A percentile compares a stretch with the other conserved stretches of the same genome.
Evolutionary conservation across 2,888 invertebrate genomes (phyloP).

Genomic region (Acleris laterana): DNA sequence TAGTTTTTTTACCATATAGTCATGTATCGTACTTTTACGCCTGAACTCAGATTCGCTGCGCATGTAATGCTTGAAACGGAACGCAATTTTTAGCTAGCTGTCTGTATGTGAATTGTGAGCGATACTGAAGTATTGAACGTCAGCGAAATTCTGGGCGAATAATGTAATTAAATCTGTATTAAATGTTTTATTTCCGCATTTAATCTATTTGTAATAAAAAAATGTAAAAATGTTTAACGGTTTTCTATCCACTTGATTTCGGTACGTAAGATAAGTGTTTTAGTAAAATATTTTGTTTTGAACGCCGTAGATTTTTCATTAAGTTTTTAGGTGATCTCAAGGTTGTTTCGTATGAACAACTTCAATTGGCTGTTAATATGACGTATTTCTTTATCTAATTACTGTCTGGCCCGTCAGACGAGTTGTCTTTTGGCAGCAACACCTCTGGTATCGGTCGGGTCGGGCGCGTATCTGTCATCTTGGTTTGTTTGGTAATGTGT

Average conservation of each 20-base stretch:
- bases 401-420: conserved; percentile 57
- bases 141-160: conserved; percentile 32
- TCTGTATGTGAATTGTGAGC: conserved; percentile 4
- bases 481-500: conserved; percentile 24
- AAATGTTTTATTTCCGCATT: conserved; percentile 27
- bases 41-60: conserved; percentile 9
- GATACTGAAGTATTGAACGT: conserved; percentile 25
- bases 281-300: conserved; percentile 47
- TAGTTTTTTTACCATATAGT: no score
- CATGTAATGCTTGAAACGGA: conserved; percentile 24
- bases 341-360: conserved; percentile 60
- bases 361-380: conserved; percentile 63
- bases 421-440: conserved; percentile 55
- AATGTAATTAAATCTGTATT: conserved; percentile 27
- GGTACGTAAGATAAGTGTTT: conserved; percentile 57
- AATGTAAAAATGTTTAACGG: conserved; percentile 46
- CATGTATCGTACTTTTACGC: no score
- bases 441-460: conserved; percentile 25
- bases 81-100: conserved; percentile 21
- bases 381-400: conserved; percentile 71
- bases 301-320: conserved; percentile 54
- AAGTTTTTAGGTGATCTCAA: conserved; percentile 68
- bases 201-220: conserved; percentile 26
- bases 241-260: conserved; percentile 46
- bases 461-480: conserved; percentile 26